phyloP scores from a whole-genome alignment of 2,113 vertebrate species.

The Motacilla alba region DNA sequence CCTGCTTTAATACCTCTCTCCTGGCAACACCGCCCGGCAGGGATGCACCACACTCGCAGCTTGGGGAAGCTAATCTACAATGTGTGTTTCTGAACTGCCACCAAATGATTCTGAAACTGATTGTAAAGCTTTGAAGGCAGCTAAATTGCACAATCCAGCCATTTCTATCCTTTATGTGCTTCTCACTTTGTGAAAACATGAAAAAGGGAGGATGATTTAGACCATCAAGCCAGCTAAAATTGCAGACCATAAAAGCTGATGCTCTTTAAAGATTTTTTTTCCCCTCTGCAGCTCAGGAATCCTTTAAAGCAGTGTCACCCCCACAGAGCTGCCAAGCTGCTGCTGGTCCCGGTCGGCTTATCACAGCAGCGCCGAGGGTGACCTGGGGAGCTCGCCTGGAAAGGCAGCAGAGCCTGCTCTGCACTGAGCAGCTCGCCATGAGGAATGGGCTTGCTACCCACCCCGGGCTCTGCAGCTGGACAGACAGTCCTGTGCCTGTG shows the following conservation, averaged over 20 bases:
- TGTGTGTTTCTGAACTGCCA: slow-evolving; percentile 59
- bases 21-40: not conserved
- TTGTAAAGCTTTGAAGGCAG: slow-evolving; percentile 66
- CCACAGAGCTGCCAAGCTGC: slow-evolving; percentile 33
- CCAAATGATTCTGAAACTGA: slow-evolving; percentile 61
- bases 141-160: slow-evolving; percentile 53
- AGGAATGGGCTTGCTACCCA: not conserved
- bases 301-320: slow-evolving; percentile 51
- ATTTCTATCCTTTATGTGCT: slow-evolving; percentile 60
- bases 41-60: accelerated
- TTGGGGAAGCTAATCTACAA: slow-evolving; percentile 24
- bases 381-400: not conserved
- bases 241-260: slow-evolving; percentile 60
- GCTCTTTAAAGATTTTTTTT: slow-evolving; percentile 46
- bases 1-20: not conserved
- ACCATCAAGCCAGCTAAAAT: slow-evolving; percentile 52
- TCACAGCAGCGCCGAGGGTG: not conserved
- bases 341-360: not conserved
- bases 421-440: not conserved
- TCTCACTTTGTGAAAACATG: slow-evolving; percentile 62
- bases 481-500: not conserved
- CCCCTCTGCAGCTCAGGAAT: slow-evolving; percentile 15
- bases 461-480: not conserved
- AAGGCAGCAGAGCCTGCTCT: not conserved
- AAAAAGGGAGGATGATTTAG: slow-evolving; percentile 65